These are phyloP conservation scores for Tursiops truncatus DNA, from an alignment of 2,113 vertebrate species.

Conservation along the genomic window DNA sequence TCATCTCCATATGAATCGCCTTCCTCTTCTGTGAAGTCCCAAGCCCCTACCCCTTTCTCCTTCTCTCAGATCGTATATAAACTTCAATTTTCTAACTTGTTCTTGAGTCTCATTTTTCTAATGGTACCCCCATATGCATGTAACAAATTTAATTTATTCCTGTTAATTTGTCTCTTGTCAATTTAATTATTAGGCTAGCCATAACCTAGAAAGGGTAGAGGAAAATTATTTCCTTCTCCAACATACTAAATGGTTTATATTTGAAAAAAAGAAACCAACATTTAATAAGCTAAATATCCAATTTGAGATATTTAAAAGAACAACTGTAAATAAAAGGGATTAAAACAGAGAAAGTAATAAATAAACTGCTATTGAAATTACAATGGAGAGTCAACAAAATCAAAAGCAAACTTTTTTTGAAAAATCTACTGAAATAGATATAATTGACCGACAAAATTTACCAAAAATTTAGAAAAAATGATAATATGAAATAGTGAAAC, in stretches of 20 bases:
- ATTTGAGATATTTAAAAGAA: not conserved
- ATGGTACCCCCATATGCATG: no score
- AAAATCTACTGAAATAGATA: not conserved
- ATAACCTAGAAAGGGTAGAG: no score
- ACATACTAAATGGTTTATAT: not conserved
- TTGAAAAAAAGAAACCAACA: not conserved
- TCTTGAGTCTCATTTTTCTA: no score
- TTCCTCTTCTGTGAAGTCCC: no score
- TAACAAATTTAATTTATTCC: no score
- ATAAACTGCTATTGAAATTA: not conserved
- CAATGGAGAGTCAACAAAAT: not conserved
- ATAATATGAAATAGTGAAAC: not conserved
- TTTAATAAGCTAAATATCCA: not conserved
- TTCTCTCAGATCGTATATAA: no score
- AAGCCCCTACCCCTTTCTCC: no score
- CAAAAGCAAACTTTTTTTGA: not conserved
- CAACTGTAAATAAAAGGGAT: not conserved
- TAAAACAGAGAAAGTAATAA: not conserved
- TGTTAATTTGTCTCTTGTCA: no score
- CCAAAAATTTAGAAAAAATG: not conserved
- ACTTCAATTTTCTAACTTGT: no score
- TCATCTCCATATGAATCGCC: no score
- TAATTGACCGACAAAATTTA: not conserved
- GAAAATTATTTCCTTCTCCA: no score
- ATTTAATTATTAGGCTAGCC: no score